phyloP scores from a whole-genome alignment of 1,140 invertebrate species.

The Pteromalus puparum region DNA sequence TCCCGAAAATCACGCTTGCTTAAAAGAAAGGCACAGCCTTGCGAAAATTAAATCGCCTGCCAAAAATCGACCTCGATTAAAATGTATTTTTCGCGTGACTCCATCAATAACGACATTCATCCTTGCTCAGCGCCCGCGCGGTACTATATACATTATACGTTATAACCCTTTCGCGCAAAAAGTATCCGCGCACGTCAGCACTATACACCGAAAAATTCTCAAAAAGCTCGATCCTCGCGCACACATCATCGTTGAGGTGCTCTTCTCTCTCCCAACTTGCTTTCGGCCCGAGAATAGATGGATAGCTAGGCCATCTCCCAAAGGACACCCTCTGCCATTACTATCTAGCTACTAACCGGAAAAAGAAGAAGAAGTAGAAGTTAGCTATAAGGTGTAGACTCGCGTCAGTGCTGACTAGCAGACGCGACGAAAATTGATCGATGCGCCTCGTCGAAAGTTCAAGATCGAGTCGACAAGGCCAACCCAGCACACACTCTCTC shows the following conservation, averaged over 20 bases:
- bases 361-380: neutral
- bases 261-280: neutral
- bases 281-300: neutral
- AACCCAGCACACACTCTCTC: neutral
- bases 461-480: conserved; percentile 44
- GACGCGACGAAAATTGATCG: conserved; percentile 32
- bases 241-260: neutral
- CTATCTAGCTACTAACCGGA: neutral
- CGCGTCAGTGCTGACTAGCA: conserved; percentile 4
- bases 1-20: neutral
- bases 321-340: neutral
- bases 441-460: conserved; percentile 20
- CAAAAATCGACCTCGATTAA: neutral
- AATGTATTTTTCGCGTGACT: conserved; percentile 1
- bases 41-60: neutral
- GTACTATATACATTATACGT: neutral
- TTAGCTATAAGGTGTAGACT: neutral
- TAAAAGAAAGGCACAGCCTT: neutral
- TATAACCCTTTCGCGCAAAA: neutral
- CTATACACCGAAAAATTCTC: neutral
- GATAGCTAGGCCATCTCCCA: neutral
- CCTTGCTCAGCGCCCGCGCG: neutral
- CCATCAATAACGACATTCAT: conserved; percentile 1
- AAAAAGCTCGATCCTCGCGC: neutral
- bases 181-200: neutral